phyloP scores from a whole-genome alignment of 2,113 vertebrate genomes.

The Ariopsis seemanni region DNA sequence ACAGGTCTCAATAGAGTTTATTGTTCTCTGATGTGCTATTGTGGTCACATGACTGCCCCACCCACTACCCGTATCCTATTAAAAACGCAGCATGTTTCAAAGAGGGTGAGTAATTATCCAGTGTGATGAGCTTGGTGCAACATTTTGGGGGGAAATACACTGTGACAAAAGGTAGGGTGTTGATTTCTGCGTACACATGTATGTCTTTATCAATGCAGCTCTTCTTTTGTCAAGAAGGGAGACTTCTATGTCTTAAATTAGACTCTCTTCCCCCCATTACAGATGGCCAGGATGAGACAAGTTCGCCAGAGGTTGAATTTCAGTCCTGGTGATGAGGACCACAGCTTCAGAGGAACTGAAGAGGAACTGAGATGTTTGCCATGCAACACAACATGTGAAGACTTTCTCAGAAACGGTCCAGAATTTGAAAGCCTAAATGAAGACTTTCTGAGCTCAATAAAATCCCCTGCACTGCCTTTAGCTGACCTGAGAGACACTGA shows the following conservation, averaged over 20 bases:
- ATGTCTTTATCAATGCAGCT: neutral
- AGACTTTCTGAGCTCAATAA: neutral
- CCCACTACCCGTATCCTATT: neutral
- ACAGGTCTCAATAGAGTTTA: neutral
- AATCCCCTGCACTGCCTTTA: slow-evolving; percentile 67
- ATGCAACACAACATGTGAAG: slow-evolving; percentile 62
- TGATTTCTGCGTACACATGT: neutral
- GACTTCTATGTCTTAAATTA: neutral
- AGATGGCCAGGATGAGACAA: slow-evolving; percentile 60
- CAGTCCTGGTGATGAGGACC: slow-evolving; percentile 79
- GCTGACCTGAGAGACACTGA: slow-evolving; percentile 66
- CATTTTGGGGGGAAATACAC: neutral
- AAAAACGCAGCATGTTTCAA: neutral
- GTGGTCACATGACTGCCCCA: neutral
- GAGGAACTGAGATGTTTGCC: slow-evolving; percentile 82
- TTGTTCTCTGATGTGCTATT: neutral
- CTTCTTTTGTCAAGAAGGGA: neutral
- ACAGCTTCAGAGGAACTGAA: slow-evolving; percentile 77
- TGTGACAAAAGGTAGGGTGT: neutral
- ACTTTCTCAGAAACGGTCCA: slow-evolving; percentile 57
- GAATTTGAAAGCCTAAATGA: neutral
- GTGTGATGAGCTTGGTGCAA: neutral
- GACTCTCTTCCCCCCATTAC: neutral
- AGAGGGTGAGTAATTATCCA: neutral
- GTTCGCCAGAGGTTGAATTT: slow-evolving; percentile 83